Evolutionary conservation across 2,888 invertebrate genomes (phyloP), one percentile per base, ranked within the genome.

Genomic region (Hirtodrosophila histrioides): DNA sequence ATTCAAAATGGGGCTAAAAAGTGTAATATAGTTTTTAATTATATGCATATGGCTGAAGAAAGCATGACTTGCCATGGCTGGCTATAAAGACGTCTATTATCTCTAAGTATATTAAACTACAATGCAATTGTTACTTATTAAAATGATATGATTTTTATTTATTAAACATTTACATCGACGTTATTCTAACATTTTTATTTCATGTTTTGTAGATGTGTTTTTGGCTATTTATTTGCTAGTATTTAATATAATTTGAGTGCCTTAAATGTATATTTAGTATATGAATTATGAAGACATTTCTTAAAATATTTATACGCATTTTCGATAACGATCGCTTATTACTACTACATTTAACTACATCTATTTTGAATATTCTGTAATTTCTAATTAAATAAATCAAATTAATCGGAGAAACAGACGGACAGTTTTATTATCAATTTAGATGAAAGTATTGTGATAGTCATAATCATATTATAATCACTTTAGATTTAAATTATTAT

Each of bases 71-170:
- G 27, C 27, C 27, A 27, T 27, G 27, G 4, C 27, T 6, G 6
- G 27, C 6, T 5, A 27, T 27, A 6, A 27, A 27, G 27, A 5
- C 4, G 6, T 27, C 6, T 6, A 31, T 31, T 31, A 17, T 17
- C 17, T 17, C 17, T 17, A 17, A 17, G 17, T 8, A 31, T 8
- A 7, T 31, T 3, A 31, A 53, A 33, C 33, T 9, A 12, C 7
- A 57, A 9, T 9, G 6, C 29, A 1, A 17, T 7, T 36, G 4
- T 64, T 72, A 50, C 66, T 66, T 69, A 46, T 69, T 69, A 72
- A 70, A 70, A 70, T 70, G 70, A 70, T 70, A 70, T 70, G 70
- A 72, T 58, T 58, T 69, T 73, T 72, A 72, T 70, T 70, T 67
- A 65, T 75, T 69, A 60, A 73, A 75, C 64, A 74, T 72, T 61